phyloP scores from a whole-genome alignment of 1,140 invertebrate species.

The Caerostris extrusa region DNA sequence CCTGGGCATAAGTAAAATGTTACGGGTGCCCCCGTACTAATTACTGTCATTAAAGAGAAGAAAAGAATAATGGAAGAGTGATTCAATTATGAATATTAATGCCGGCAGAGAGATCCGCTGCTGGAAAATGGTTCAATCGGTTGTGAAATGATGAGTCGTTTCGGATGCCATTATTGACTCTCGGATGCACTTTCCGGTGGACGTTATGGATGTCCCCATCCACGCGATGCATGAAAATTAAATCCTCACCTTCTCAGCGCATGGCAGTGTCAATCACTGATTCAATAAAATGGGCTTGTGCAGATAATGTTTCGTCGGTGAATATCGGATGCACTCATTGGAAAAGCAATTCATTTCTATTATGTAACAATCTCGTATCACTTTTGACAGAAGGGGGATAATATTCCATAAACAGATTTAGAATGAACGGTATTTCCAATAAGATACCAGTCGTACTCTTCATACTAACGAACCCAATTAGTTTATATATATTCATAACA shows the following conservation, averaged over 20 bases:
- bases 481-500: too few species aligned
- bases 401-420: background rate
- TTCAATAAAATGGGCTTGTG: background rate
- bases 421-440: too few species aligned
- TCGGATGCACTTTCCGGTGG: background rate
- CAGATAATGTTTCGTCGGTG: background rate
- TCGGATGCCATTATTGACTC: constrained; percentile 46
- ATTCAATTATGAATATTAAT: constrained; percentile 77
- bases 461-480: too few species aligned
- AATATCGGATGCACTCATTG: background rate
- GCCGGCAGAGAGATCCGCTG: constrained; percentile 24
- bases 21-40: constrained; percentile 74
- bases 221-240: background rate
- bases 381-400: background rate
- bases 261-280: background rate
- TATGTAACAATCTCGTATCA: background rate
- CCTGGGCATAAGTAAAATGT: constrained; percentile 74
- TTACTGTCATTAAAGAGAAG: constrained; percentile 73
- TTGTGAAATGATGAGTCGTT: constrained; percentile 39
- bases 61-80: constrained; percentile 76
- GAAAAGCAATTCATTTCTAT: background rate
- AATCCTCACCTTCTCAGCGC: background rate
- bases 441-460: too few species aligned
- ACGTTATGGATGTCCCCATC: background rate
- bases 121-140: constrained; percentile 46